phyloP scores from a whole-genome alignment of 2,888 invertebrate genomes.

The Sicus ferrugineus region DNA sequence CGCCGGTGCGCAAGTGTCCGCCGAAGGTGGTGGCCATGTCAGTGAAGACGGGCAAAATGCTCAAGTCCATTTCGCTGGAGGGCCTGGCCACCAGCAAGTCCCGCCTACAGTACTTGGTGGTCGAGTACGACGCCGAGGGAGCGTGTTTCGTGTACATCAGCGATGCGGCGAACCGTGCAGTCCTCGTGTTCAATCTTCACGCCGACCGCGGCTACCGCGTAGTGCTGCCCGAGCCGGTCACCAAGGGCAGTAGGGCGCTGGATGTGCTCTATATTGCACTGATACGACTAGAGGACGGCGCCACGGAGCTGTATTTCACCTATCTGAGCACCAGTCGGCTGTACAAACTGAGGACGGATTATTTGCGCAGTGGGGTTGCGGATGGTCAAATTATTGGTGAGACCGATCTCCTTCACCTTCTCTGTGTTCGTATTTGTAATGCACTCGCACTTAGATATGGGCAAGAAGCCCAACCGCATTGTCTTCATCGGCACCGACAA shows the following conservation, averaged over 20 bases:
- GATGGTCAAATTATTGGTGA: conserved; percentile 66
- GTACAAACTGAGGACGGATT: conserved; percentile 72
- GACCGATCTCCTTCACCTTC: conserved; percentile 35
- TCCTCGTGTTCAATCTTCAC: conserved; percentile 74
- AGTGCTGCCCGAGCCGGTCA: conserved; percentile 69
- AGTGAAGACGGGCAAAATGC: conserved; percentile 69
- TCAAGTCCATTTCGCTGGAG: conserved; percentile 71
- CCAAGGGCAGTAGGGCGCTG: conserved; percentile 66
- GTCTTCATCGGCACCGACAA: conserved; percentile 72
- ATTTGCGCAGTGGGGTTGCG: conserved; percentile 69
- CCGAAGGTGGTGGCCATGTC: conserved; percentile 75
- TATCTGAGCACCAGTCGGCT: conserved; percentile 72
- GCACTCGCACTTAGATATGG: conserved; percentile 68
- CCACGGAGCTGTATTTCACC: conserved; percentile 70
- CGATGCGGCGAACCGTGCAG: conserved; percentile 74
- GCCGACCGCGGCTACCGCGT: conserved; percentile 72
- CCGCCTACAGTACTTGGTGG: conserved; percentile 74
- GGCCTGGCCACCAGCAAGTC: conserved; percentile 69
- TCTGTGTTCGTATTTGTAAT: too few relatives aligned
- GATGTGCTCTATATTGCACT: conserved; percentile 75
- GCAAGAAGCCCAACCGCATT: conserved; percentile 68
- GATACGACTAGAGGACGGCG: conserved; percentile 68
- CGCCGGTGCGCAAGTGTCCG: conserved; percentile 72
- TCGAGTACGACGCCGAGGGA: conserved; percentile 72
- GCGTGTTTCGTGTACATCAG: conserved; percentile 72